These are phyloP conservation scores for Machaerirhynchus nigripectus DNA, from an alignment of 2,113 vertebrate species.

Conservation along the genomic window DNA sequence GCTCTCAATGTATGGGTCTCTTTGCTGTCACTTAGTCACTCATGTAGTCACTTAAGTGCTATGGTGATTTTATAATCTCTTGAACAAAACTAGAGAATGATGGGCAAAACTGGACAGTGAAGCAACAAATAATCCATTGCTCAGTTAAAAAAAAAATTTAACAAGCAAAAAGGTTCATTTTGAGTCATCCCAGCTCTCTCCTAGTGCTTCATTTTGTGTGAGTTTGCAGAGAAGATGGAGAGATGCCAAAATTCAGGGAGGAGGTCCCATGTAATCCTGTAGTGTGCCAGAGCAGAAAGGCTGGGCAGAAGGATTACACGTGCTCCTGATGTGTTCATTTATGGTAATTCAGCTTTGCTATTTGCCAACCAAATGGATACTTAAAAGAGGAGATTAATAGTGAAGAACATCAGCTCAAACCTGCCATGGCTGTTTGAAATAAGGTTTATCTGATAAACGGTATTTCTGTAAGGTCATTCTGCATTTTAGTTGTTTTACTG, in stretches of 20 bases:
- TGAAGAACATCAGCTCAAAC: neutral
- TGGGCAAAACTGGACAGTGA: neutral
- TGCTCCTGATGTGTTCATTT: neutral
- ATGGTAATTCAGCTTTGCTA: neutral
- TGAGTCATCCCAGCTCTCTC: neutral
- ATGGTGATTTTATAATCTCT: neutral
- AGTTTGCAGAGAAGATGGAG: neutral
- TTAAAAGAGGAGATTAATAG: neutral
- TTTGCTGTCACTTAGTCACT: too few relatives aligned
- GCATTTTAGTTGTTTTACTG: neutral
- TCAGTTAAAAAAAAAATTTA: neutral
- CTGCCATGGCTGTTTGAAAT: neutral
- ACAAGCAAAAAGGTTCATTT: neutral
- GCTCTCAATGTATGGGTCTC: neutral
- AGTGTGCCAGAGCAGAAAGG: neutral
- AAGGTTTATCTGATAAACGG: neutral
- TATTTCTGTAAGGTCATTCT: neutral
- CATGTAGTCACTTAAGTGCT: neutral
- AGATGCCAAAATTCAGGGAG: neutral
- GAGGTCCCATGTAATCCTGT: neutral
- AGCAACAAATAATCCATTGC: neutral
- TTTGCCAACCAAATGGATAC: neutral
- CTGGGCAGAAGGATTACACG: neutral
- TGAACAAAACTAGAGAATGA: neutral
- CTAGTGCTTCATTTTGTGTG: neutral